Percentiles rank a stretch among this genome's conserved stretches.
Conservation (phyloP, 2,888 invertebrate genomes). For the Seira sanloemensis region DNA sequence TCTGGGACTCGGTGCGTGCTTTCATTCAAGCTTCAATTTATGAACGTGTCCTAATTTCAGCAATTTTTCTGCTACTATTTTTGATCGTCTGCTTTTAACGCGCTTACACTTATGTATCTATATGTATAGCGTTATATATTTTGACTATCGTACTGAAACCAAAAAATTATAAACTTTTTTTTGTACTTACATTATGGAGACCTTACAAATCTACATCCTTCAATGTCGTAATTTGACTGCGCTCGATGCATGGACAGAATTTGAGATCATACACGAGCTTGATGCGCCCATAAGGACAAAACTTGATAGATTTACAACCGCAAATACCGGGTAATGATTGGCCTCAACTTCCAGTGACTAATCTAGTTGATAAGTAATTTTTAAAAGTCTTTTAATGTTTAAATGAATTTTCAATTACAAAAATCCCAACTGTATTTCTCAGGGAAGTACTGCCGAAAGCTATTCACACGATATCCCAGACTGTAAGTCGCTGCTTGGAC, state of each 20-base stretch:
- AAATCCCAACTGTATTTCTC: slow-evolving; percentile 51
- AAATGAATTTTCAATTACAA: not conserved
- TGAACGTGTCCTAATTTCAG: too few species aligned
- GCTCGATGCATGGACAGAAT: slow-evolving; percentile 84
- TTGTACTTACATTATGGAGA: too few species aligned
- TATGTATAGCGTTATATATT: too few species aligned
- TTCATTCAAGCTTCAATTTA: too few species aligned
- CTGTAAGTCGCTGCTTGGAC: slow-evolving; percentile 75
- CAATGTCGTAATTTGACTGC: slow-evolving; percentile 89
- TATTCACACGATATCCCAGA: slow-evolving; percentile 79
- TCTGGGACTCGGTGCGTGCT: too few species aligned
- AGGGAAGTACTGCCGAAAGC: slow-evolving; percentile 83
- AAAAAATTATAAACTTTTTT: too few species aligned
- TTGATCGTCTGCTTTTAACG: too few species aligned
- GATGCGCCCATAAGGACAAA: slow-evolving; percentile 83
- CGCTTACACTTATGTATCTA: too few species aligned
- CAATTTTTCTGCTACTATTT: too few species aligned
- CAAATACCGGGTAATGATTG: slow-evolving; percentile 83
- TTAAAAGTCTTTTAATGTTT: not conserved
- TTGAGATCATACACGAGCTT: slow-evolving; percentile 87
- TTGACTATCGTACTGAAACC: too few species aligned
- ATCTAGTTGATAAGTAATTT: not conserved
- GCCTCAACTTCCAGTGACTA: not conserved
- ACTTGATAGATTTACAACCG: slow-evolving; percentile 82
- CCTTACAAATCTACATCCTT: slow-evolving; percentile 81